phyloP scores from a whole-genome alignment of 2,113 vertebrate species.

The Nematolebias whitei region DNA sequence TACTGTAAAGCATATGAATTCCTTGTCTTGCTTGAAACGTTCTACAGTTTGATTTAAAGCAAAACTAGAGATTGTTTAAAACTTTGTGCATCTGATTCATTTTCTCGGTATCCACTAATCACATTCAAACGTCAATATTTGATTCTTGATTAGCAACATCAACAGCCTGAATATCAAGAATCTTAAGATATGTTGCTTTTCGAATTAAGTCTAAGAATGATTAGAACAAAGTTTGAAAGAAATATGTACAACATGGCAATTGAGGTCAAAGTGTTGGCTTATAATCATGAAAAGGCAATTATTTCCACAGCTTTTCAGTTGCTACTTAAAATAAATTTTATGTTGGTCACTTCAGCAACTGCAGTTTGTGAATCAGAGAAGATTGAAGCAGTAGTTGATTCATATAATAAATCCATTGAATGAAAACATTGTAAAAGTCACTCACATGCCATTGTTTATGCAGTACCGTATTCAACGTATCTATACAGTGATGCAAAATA shows the following conservation, averaged over 20 bases:
- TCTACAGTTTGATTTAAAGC: constrained; percentile 7
- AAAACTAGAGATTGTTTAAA: background rate
- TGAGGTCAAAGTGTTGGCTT: no score
- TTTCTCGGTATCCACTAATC: background rate
- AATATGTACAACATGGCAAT: no score
- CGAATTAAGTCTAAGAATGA: no score
- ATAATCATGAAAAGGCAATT: no score
- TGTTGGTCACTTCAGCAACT: background rate
- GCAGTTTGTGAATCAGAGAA: background rate
- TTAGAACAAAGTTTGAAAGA: no score
- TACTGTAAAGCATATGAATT: background rate
- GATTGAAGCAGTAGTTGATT: background rate
- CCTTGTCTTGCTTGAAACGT: constrained; percentile 2
- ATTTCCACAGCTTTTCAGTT: background rate
- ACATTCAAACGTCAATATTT: background rate
- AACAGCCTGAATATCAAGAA: background rate
- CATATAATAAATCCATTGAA: no score
- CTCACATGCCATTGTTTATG: no score
- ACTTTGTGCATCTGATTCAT: background rate
- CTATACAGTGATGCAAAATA: no score
- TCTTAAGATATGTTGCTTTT: background rate
- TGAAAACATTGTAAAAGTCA: no score
- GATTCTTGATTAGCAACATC: background rate
- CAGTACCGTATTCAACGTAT: no score
- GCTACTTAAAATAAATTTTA: background rate